A percentile compares a stretch with the other conserved stretches of the same genome.
phyloP scores from a whole-genome alignment of 2,113 vertebrate species.

The Crocuta crocuta region DNA sequence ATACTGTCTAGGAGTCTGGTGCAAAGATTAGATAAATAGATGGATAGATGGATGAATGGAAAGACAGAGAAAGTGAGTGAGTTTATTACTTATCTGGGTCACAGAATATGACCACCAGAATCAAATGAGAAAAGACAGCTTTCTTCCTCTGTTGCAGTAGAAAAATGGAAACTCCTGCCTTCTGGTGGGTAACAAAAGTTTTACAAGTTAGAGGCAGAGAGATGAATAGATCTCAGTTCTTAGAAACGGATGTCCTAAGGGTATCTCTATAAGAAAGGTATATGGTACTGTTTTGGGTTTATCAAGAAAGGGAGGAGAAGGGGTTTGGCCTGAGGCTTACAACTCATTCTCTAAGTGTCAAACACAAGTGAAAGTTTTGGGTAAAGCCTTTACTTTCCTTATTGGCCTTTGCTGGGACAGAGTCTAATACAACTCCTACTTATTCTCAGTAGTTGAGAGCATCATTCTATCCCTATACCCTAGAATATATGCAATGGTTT shows the following conservation, averaged over 20 bases:
- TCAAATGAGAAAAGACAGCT: neutral
- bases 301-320: neutral
- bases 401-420: neutral
- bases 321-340: neutral
- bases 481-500: neutral
- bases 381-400: neutral
- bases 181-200: neutral
- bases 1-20: neutral
- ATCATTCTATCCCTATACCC: neutral
- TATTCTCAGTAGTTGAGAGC: neutral
- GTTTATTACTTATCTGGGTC: neutral
- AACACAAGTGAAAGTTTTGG: neutral
- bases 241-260: neutral
- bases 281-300: neutral
- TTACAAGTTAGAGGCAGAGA: neutral
- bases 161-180: neutral
- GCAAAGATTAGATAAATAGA: neutral
- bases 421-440: fast-evolving
- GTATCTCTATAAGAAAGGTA: neutral
- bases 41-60: neutral
- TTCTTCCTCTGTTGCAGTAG: neutral
- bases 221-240: neutral
- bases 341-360: neutral
- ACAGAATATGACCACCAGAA: neutral
- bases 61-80: neutral